Percentiles rank a stretch among this genome's conserved stretches.
These are phyloP conservation scores for Poecile montanus DNA, from an alignment of 2,797 vertebrate genomes.

Conservation along the genomic window DNA sequence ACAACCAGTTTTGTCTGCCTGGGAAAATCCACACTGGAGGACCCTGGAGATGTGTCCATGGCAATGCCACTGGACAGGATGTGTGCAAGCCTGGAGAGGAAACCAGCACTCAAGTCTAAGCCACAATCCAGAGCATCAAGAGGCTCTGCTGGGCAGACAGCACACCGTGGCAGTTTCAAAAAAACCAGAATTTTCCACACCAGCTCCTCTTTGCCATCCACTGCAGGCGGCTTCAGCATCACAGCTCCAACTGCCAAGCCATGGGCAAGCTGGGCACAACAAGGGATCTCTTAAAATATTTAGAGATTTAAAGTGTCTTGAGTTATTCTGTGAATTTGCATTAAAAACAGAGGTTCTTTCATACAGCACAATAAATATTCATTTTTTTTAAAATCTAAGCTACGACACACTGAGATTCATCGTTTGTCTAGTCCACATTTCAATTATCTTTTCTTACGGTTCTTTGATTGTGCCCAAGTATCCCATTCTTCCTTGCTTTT, in stretches of 20 bases:
- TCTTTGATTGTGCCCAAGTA: conserved; percentile 32
- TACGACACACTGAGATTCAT: background rate
- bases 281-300: background rate
- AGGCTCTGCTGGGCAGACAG: background rate
- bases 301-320: background rate
- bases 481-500: conserved; percentile 12
- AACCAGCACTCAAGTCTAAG: background rate
- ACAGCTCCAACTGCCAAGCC: fast-evolving
- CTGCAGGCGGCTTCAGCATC: background rate
- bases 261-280: background rate
- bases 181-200: background rate
- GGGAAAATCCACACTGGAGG: background rate
- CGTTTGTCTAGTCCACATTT: background rate
- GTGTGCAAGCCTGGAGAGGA: background rate
- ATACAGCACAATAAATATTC: background rate
- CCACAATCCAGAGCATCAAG: background rate
- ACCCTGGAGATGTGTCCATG: background rate
- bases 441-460: background rate
- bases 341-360: background rate
- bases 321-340: background rate
- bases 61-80: fast-evolving
- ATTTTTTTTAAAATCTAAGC: background rate
- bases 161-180: fast-evolving
- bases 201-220: background rate
- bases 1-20: background rate